Percentiles rank a stretch among this genome's conserved stretches.
These are phyloP conservation scores for Anastrepha ludens DNA, from an alignment of 1,140 invertebrate genomes.

Conservation along the genomic window DNA sequence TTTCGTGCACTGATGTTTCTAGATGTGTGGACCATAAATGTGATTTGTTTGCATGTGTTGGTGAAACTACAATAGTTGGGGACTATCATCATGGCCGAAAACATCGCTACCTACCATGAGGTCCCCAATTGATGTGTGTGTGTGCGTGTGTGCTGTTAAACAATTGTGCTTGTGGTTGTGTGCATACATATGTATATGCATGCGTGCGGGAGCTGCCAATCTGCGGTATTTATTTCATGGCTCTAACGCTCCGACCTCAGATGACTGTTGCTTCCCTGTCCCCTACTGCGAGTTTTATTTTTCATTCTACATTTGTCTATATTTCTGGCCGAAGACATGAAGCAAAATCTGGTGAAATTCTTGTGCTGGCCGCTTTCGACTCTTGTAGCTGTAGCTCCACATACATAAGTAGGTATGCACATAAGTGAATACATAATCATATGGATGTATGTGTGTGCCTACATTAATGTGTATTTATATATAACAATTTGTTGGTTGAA, in stretches of 20 bases:
- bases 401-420: background rate
- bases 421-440: background rate
- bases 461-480: background rate
- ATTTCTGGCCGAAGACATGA: background rate
- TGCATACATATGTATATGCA: background rate
- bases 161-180: background rate
- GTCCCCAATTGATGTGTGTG: background rate
- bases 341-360: slow-evolving; percentile 49
- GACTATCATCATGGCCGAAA: background rate
- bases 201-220: slow-evolving; percentile 30
- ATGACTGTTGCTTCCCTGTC: slow-evolving; percentile 11
- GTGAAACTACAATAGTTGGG: slow-evolving; percentile 22
- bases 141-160: background rate
- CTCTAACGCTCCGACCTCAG: slow-evolving; percentile 14
- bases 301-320: background rate
- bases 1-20: background rate
- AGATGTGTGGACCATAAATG: background rate
- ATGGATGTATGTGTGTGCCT: no score
- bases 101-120: background rate
- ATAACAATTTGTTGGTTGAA: background rate
- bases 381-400: background rate
- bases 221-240: slow-evolving; percentile 17
- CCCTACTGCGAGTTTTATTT: background rate
- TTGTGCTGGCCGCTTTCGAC: slow-evolving; percentile 32
- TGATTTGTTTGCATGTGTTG: background rate